Evolutionary conservation across 2,888 invertebrate species (phyloP), one percentile per base, ranked within the genome.

Genomic region (Sphaerophoria rueppellii): DNA sequence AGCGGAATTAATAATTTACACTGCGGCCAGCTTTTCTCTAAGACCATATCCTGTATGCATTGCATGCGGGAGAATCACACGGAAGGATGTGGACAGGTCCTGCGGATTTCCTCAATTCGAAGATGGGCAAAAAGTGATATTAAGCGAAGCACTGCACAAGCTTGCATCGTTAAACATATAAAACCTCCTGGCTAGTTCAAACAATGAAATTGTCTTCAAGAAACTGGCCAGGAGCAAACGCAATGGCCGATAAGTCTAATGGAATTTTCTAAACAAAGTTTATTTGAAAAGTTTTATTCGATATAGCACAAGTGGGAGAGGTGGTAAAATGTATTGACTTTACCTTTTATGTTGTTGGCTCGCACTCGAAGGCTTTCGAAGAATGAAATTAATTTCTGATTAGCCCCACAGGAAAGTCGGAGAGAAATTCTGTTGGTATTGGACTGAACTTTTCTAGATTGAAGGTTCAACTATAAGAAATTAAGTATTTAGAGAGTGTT

Each of bases 1-100:
- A 61, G 78, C 71, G 82, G 74, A 86, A 86, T 86, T 86, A 81
- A 86, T 86, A 86, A 86, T 86, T 86, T 82, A 86, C 86, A 86
- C 82, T 86, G 86, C 74, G 86, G 82, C 40, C 12, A 60, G 69
- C 46, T 48, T 40, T 70, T 67, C 50, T 73, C 58, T 40, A 65
- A 40, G 58, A 61, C 57, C 6, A 43, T 43, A 12, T 24, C 24
- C 24, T 24, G 0, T 43, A 43, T 9, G 7, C 43, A 63, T 57
- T 72, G 65, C 82, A 71, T 75, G 54, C 82, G 71, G 73, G 82
- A 61, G 46, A 43, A 43, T 32, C 46, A 0, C 0, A 32, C 50
- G 50, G 16, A 50, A 35, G 48, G 58, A 43, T 6, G 58, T 11
- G 46, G 43, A 24, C 24, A 67, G 48, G 43, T 54, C 63, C 72